phyloP scores from a whole-genome alignment of 2,888 invertebrate species.

The Eilema griseolum region DNA sequence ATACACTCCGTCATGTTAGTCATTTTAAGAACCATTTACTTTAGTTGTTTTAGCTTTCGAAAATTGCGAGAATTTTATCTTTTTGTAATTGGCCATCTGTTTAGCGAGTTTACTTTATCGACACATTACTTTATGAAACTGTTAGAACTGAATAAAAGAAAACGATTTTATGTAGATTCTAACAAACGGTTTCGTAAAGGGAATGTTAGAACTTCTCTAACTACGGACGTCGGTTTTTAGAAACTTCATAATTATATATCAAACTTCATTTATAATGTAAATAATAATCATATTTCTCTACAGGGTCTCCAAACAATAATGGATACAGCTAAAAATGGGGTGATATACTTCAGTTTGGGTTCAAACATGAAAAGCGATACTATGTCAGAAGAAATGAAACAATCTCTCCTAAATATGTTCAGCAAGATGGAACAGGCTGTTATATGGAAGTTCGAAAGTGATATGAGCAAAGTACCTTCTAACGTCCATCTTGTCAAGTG shows the following conservation, averaged over 20 bases:
- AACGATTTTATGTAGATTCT: too few relatives aligned
- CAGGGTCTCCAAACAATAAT: constrained; percentile 72
- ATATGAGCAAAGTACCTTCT: constrained; percentile 58
- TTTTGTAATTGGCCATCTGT: too few relatives aligned
- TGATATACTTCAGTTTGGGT: constrained; percentile 72
- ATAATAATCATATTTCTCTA: constrained; percentile 8
- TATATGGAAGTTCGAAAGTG: constrained; percentile 75
- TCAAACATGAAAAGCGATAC: constrained; percentile 60
- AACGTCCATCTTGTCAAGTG: constrained; percentile 72
- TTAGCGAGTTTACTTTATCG: too few relatives aligned
- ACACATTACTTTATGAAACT: too few relatives aligned
- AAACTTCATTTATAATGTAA: background rate
- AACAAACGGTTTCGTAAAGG: too few relatives aligned
- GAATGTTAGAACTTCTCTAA: too few relatives aligned
- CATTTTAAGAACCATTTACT: too few relatives aligned
- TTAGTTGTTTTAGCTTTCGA: too few relatives aligned
- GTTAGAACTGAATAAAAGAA: too few relatives aligned
- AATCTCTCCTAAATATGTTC: constrained; percentile 64
- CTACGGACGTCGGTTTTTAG: background rate
- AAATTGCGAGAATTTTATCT: too few relatives aligned
- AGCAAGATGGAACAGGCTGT: constrained; percentile 67
- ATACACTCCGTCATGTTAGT: too few relatives aligned
- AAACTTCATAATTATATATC: background rate
- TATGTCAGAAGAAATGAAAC: constrained; percentile 63
- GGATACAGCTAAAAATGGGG: constrained; percentile 63